phyloP scores from a whole-genome alignment of 2,797 vertebrate species.

The Heteromormyrus szaboi region DNA sequence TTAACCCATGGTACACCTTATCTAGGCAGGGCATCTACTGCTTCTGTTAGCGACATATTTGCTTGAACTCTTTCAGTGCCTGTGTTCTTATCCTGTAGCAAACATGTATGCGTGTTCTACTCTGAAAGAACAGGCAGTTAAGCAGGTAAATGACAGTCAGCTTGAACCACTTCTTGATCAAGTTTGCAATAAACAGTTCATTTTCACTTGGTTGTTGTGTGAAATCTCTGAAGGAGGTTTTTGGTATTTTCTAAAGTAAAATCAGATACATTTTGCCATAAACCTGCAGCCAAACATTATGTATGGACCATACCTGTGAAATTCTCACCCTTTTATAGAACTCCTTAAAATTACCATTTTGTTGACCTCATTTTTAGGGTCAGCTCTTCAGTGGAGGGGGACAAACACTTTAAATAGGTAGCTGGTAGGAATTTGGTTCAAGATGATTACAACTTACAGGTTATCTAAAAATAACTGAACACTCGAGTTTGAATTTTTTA shows the following conservation, averaged over 20 bases:
- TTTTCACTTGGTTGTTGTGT: background rate
- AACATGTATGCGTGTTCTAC: background rate
- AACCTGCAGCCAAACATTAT: background rate
- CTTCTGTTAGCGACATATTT: background rate
- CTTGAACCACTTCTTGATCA: background rate
- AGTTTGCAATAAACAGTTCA: background rate
- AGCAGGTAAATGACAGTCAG: background rate
- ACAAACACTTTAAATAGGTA: slow-evolving; percentile 14
- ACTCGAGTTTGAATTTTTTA: background rate
- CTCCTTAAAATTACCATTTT: background rate
- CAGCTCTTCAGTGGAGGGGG: slow-evolving; percentile 5
- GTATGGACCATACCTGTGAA: background rate
- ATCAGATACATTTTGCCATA: background rate
- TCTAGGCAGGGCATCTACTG: background rate
- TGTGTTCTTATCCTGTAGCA: background rate
- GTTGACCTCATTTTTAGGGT: slow-evolving; percentile 3
- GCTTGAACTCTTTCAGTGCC: background rate
- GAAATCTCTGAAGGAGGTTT: background rate
- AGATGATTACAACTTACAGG: slow-evolving; percentile 9
- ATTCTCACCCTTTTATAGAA: background rate
- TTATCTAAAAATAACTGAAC: slow-evolving; percentile 11
- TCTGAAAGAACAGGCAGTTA: background rate
- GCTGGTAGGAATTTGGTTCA: slow-evolving; percentile 10
- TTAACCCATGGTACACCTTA: background rate
- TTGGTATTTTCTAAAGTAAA: background rate